Percentiles rank a stretch among this genome's conserved stretches.
These are phyloP conservation scores for Abrostola triplasia DNA, from an alignment of 2,888 invertebrate species.

Conservation along the genomic window DNA sequence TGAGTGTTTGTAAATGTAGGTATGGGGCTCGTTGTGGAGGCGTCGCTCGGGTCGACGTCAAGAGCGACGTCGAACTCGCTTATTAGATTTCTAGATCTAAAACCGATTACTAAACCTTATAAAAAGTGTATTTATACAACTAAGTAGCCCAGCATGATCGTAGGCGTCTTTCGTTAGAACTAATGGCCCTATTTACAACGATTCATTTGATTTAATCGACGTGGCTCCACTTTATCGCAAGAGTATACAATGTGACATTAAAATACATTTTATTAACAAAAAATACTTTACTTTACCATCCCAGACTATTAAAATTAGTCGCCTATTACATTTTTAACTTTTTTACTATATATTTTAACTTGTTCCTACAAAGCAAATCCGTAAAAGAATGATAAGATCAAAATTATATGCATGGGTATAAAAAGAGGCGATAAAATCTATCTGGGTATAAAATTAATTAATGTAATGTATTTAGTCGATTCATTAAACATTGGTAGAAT, in stretches of 20 bases:
- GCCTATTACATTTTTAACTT: constrained; percentile 14
- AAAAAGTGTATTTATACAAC: constrained; percentile 9
- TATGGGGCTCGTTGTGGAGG: background rate
- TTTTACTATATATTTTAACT: too few species aligned
- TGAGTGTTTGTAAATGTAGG: background rate
- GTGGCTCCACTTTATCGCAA: too few species aligned
- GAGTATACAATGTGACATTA: too few species aligned
- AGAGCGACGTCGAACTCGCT: constrained; percentile 1
- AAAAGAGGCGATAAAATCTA: constrained; percentile 20
- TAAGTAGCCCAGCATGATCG: constrained; percentile 2
- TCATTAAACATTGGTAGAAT: constrained; percentile 39
- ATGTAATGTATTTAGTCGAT: constrained; percentile 44
- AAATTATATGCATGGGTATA: constrained; percentile 24
- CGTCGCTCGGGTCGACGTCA: background rate
- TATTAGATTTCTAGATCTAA: constrained; percentile 1
- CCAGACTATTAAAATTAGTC: constrained; percentile 8
- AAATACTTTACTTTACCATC: constrained; percentile 6
- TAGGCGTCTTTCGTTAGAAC: constrained; percentile 6
- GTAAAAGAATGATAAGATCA: constrained; percentile 30
- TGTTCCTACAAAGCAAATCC: constrained; percentile 20
- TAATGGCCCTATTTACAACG: background rate
- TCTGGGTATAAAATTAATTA: constrained; percentile 42
- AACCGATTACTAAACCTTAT: constrained; percentile 2
- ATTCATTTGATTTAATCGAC: too few species aligned
- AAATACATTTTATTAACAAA: too few species aligned